Conservation (phyloP, 2,797 vertebrate genomes). For the Phataginus tetradactyla region DNA sequence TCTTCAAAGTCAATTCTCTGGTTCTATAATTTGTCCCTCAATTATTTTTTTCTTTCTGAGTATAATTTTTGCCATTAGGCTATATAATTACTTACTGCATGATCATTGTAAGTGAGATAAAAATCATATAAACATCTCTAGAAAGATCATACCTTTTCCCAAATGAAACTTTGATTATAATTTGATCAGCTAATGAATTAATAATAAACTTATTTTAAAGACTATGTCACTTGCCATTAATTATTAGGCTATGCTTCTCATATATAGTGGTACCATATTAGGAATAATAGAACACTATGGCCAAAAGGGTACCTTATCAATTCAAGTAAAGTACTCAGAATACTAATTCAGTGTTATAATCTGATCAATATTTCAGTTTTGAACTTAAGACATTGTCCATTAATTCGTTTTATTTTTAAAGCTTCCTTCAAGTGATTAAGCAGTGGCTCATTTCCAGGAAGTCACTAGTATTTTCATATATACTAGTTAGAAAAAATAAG, state of each 20-base stretch:
- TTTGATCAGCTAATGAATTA: slow-evolving; percentile 20
- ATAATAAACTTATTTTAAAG: background rate
- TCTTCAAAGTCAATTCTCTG: background rate
- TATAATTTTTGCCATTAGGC: background rate
- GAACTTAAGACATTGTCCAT: background rate
- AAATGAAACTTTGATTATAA: background rate
- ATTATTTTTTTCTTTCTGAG: background rate
- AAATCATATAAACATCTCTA: background rate
- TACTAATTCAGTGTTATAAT: background rate
- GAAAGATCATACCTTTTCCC: background rate
- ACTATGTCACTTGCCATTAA: background rate
- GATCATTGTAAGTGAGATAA: background rate
- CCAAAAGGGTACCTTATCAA: background rate
- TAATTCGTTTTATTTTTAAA: background rate
- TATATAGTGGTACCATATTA: background rate
- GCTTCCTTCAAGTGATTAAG: background rate
- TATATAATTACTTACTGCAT: background rate
- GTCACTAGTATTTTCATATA: background rate
- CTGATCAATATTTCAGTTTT: background rate
- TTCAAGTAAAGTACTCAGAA: background rate
- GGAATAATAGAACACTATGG: background rate
- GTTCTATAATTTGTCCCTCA: background rate
- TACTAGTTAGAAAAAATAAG: background rate
- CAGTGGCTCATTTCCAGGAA: background rate
- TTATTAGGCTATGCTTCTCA: background rate